Evolutionary conservation across 2,888 invertebrate species (phyloP).

Genomic region (Eurytoma californica): DNA sequence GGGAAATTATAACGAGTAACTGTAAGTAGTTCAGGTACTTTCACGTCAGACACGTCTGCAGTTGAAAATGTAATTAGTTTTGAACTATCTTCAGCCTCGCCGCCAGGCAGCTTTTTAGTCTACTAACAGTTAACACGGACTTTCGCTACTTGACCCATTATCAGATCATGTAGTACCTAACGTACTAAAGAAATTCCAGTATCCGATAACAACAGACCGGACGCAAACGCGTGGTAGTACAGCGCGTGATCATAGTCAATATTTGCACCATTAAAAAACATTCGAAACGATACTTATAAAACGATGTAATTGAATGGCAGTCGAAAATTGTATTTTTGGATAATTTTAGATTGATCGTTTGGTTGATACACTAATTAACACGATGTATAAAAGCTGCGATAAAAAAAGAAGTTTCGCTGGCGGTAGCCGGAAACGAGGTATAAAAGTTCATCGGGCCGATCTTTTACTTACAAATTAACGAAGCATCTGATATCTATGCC

Average conservation of each 20-base stretch:
- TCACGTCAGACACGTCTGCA: neutral
- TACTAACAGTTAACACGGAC: constrained; percentile 15
- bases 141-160: neutral
- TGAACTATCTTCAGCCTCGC: neutral
- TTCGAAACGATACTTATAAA: neutral
- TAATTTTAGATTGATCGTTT: too few relatives aligned
- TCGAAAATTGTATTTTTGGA: too few relatives aligned
- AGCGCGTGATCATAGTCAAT: neutral
- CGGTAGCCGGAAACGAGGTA: neutral
- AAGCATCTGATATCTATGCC: neutral
- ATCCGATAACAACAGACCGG: neutral
- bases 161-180: constrained; percentile 20
- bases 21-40: neutral
- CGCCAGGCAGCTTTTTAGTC: constrained; percentile 10
- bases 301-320: neutral
- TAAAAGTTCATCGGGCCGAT: neutral
- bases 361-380: neutral
- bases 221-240: constrained; percentile 1
- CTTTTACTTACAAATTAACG: neutral
- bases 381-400: neutral
- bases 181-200: constrained; percentile 17
- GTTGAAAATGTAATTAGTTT: neutral
- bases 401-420: neutral
- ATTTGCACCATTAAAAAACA: neutral
- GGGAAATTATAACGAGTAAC: too few relatives aligned